Conservation (phyloP, 2,113 vertebrate genomes). For the Zeus faber region DNA sequence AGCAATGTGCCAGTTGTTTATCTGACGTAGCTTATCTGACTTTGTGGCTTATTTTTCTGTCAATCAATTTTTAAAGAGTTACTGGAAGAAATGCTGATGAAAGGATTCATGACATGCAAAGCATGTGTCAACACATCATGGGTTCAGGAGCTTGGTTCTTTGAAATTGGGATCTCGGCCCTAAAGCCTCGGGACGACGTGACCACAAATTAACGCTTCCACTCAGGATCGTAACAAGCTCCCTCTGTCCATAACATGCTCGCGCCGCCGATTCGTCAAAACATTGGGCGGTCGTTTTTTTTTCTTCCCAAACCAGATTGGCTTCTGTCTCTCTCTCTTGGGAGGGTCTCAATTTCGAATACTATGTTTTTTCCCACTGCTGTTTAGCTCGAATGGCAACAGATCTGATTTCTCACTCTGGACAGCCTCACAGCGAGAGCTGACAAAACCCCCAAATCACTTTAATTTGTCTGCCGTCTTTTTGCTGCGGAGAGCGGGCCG, state of each 20-base stretch:
- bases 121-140: no score
- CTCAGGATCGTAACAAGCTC: neutral
- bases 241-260: conserved; percentile 6
- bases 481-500: neutral
- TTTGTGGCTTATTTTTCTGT: no score
- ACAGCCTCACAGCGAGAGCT: neutral
- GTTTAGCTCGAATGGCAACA: neutral
- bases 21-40: no score
- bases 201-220: no score
- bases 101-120: no score
- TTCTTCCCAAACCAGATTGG: neutral
- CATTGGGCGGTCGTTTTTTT: neutral
- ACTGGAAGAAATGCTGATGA: no score
- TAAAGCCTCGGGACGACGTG: no score
- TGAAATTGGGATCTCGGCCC: no score
- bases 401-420: neutral
- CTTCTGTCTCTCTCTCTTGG: conserved; percentile 16
- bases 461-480: neutral
- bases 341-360: neutral
- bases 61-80: no score
- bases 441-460: neutral
- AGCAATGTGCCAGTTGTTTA: no score
- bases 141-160: no score
- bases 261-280: neutral
- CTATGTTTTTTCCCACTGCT: neutral